Conservation (phyloP, 2,797 vertebrate genomes). For the Sebastes ruberrimus region DNA sequence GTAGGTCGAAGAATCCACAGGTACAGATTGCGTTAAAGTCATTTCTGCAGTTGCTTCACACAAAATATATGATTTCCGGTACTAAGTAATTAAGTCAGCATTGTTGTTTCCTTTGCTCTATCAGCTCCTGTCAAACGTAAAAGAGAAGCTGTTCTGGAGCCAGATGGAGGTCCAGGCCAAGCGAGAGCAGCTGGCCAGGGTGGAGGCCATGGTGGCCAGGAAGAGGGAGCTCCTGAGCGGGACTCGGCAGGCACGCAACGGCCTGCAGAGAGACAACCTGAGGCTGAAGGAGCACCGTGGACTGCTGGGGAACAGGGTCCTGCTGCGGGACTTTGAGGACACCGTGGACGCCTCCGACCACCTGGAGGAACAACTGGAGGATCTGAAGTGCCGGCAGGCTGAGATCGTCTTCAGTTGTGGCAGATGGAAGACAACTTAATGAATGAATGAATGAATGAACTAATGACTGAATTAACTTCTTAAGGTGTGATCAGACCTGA, state of each 20-base stretch:
- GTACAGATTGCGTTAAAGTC: background rate
- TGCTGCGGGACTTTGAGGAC: conserved; percentile 84
- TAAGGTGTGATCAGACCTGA: background rate
- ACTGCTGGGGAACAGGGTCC: conserved; percentile 77
- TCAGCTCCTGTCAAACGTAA: conserved; percentile 81
- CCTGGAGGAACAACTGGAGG: conserved; percentile 72
- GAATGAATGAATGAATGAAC: background rate
- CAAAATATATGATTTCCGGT: background rate
- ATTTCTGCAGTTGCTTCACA: background rate
- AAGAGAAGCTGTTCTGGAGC: conserved; percentile 82
- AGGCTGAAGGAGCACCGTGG: conserved; percentile 75
- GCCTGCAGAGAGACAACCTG: conserved; percentile 71
- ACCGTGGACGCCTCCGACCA: conserved; percentile 62
- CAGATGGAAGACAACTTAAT: conserved; percentile 32
- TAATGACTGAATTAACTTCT: background rate
- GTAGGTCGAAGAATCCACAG: conserved; percentile 25
- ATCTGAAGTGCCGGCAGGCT: conserved; percentile 62
- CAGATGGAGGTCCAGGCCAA: conserved; percentile 73
- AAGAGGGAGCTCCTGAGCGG: conserved; percentile 71
- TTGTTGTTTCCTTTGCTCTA: background rate
- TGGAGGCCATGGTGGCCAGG: conserved; percentile 61
- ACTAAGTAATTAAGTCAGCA: background rate
- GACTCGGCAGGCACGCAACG: conserved; percentile 73
- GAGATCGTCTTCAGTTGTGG: conserved; percentile 47
- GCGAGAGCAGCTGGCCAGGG: conserved; percentile 61